These are phyloP conservation scores for Drosophila anomalata DNA, from an alignment of 2,888 invertebrate species.

Conservation along the genomic window DNA sequence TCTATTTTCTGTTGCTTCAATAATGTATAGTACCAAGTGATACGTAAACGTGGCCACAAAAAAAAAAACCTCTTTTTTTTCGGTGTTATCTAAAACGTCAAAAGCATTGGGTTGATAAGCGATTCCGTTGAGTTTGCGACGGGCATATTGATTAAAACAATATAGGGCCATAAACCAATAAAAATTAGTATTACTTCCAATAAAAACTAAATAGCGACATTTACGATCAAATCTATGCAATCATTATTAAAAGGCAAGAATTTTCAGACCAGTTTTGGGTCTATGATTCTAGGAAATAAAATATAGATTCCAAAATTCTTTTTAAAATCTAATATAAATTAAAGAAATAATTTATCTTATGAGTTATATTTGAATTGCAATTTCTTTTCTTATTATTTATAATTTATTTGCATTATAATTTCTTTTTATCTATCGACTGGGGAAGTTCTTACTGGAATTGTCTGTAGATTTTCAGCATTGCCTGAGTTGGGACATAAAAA, in stretches of 20 bases:
- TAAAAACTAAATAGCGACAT: conserved; percentile 81
- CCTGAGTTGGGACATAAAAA: conserved; percentile 61
- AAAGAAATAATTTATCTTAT: too few species aligned
- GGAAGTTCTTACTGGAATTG: conserved; percentile 33
- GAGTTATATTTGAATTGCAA: neutral
- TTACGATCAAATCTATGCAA: conserved; percentile 80
- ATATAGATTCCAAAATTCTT: neutral
- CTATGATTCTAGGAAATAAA: neutral
- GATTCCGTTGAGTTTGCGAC: conserved; percentile 41
- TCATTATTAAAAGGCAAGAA: conserved; percentile 63
- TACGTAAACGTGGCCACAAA: conserved; percentile 45
- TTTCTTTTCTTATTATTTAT: neutral
- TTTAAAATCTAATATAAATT: neutral
- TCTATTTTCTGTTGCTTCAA: conserved; percentile 49
- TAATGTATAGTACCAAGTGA: conserved; percentile 41
- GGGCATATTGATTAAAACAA: conserved; percentile 74
- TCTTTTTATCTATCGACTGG: conserved; percentile 16
- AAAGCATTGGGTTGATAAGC: conserved; percentile 48
- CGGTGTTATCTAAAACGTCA: conserved; percentile 56
- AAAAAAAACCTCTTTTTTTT: conserved; percentile 20
- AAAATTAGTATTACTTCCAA: conserved; percentile 81
- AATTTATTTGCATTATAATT: conserved; percentile 29
- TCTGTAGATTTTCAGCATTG: conserved; percentile 44
- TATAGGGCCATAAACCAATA: conserved; percentile 79
- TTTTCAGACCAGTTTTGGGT: neutral